Conservation (phyloP, 2,888 invertebrate genomes). For the Agrochola lota region DNA sequence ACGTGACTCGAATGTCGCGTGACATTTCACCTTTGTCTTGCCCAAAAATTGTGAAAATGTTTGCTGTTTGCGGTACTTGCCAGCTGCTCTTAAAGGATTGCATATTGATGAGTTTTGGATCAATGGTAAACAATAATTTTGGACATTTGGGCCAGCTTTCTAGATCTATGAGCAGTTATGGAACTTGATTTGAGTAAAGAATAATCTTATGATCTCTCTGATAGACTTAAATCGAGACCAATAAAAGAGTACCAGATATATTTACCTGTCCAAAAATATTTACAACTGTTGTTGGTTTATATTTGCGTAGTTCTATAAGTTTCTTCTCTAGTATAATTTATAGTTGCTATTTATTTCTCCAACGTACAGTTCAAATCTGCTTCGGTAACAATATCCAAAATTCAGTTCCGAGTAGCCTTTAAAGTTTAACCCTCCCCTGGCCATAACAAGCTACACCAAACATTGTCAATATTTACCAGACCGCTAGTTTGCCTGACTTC, state of each 20-base stretch:
- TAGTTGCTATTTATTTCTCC: constrained; percentile 6
- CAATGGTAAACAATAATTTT: background rate
- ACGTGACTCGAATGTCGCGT: constrained; percentile 78
- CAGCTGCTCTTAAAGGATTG: constrained; percentile 22
- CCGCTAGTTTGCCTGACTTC: constrained; percentile 45
- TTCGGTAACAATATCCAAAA: constrained; percentile 38
- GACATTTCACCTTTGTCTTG: constrained; percentile 69
- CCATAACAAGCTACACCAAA: constrained; percentile 45
- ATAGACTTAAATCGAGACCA: background rate
- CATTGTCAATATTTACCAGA: constrained; percentile 58
- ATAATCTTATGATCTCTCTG: background rate
- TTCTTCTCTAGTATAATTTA: background rate
- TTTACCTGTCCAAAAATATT: background rate
- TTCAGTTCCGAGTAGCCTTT: constrained; percentile 20
- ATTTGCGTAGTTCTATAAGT: constrained; percentile 4
- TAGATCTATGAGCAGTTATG: background rate
- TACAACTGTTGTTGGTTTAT: background rate
- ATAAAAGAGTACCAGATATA: background rate
- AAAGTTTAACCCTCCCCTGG: constrained; percentile 32
- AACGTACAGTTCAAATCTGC: constrained; percentile 6
- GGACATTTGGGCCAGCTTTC: background rate
- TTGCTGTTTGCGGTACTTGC: constrained; percentile 22
- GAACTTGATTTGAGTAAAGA: too few relatives aligned
- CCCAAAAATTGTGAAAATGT: constrained; percentile 55
- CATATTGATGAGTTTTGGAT: constrained; percentile 5